Evolutionary conservation across 2,113 vertebrate genomes (phyloP).

Genomic region (Ceratotherium simum): DNA sequence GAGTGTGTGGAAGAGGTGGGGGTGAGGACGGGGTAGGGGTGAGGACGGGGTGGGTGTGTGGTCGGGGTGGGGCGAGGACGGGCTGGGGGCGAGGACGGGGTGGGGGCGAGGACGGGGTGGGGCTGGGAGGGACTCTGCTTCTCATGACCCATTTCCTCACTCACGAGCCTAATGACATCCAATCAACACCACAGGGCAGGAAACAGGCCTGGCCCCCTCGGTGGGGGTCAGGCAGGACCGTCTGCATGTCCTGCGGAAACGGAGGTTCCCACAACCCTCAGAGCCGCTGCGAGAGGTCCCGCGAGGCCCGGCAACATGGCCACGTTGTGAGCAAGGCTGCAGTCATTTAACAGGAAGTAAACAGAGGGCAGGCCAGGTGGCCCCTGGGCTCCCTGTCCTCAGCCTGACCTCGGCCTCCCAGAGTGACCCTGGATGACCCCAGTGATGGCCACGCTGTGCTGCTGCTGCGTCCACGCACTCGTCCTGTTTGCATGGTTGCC

Average conservation of each 20-base stretch:
- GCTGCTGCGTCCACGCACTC: accelerated
- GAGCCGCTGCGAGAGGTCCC: neutral
- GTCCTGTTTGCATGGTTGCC: constrained; percentile 16
- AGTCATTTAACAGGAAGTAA: neutral
- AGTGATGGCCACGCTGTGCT: neutral
- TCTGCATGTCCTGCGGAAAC: accelerated
- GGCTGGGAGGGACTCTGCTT: neutral
- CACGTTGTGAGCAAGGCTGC: accelerated
- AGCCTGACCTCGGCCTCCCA: accelerated
- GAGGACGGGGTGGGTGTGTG: too few relatives aligned
- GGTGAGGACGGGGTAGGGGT: too few relatives aligned
- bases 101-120: too few relatives aligned
- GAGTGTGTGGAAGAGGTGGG: too few relatives aligned
- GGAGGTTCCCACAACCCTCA: neutral
- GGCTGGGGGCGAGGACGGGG: neutral
- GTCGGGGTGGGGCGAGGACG: neutral
- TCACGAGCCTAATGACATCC: neutral
- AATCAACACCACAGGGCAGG: accelerated
- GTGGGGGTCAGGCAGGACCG: neutral
- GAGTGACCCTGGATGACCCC: neutral
- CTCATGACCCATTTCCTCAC: accelerated
- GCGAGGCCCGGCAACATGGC: accelerated
- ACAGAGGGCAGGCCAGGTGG: accelerated
- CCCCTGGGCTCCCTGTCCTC: neutral
- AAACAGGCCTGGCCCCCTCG: neutral